phyloP scores from a whole-genome alignment of 2,888 invertebrate genomes.

The Brachylomia viminalis region DNA sequence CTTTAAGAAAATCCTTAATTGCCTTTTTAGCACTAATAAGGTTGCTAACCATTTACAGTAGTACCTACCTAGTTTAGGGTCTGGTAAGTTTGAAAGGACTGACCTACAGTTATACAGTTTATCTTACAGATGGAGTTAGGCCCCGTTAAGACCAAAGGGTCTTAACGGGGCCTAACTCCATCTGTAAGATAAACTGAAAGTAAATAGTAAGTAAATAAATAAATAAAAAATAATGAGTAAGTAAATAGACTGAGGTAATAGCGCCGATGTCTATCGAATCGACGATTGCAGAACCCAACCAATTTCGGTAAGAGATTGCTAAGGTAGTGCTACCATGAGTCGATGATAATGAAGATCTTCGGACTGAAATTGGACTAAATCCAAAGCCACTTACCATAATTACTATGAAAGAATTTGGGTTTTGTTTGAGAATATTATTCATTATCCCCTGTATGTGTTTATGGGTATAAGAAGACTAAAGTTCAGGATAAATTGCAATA shows the following conservation, averaged over 20 bases:
- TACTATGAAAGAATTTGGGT: background rate
- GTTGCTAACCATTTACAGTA: background rate
- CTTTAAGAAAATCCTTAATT: background rate
- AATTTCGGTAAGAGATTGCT: slow-evolving; percentile 22
- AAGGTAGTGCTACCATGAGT: background rate
- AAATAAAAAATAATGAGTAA: too few relatives aligned
- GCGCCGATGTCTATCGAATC: background rate
- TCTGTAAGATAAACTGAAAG: too few relatives aligned
- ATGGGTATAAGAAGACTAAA: background rate
- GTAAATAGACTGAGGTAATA: background rate
- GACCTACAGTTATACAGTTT: background rate
- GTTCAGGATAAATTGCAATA: background rate
- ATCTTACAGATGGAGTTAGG: background rate
- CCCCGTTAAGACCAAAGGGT: background rate
- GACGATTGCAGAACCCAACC: background rate
- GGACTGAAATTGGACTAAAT: background rate
- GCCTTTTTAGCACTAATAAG: background rate
- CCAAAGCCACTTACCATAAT: too few relatives aligned
- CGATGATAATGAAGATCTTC: background rate
- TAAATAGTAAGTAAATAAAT: too few relatives aligned
- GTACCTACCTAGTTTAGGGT: background rate
- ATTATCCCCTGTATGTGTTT: too few relatives aligned
- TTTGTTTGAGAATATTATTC: background rate
- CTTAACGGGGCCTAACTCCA: too few relatives aligned
- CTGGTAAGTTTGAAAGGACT: background rate